These are phyloP conservation scores for Halichoeres trimaculatus DNA, from an alignment of 2,113 vertebrate species.

Conservation along the genomic window DNA sequence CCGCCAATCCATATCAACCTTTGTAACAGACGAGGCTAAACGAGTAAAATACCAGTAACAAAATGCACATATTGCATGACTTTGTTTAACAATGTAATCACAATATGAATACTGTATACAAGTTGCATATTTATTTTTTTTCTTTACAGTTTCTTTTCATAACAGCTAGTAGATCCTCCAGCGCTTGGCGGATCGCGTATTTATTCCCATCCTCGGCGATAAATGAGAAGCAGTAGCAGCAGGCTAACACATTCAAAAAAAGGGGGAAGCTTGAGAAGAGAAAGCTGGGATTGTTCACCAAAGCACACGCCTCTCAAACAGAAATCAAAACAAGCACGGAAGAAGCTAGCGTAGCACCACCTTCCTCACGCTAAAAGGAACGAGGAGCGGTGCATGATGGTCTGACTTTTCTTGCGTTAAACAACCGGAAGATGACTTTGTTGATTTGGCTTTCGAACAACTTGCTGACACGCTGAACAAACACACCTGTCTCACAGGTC, in stretches of 20 bases:
- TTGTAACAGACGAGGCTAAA: constrained; percentile 35
- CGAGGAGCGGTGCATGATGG: constrained; percentile 1
- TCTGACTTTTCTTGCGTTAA: constrained; percentile 14
- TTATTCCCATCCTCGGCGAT: constrained; percentile 40
- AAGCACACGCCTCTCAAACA: constrained; percentile 3
- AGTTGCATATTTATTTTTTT: constrained; percentile 49
- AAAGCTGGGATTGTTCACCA: constrained; percentile 30
- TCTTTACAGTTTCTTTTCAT: background rate
- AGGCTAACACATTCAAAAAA: constrained; percentile 55
- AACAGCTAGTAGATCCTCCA: constrained; percentile 16
- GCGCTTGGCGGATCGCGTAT: constrained; percentile 9
- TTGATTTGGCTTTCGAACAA: constrained; percentile 15
- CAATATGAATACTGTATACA: constrained; percentile 17
- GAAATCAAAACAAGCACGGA: constrained; percentile 16
- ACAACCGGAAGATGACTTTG: constrained; percentile 10
- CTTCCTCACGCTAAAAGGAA: background rate
- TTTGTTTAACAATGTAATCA: constrained; percentile 29
- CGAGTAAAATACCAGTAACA: constrained; percentile 25
- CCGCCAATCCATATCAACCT: constrained; percentile 21
- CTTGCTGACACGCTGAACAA: constrained; percentile 19
- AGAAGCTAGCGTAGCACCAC: background rate
- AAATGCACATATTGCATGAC: constrained; percentile 19
- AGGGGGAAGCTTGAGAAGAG: constrained; percentile 41
- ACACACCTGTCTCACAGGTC: constrained; percentile 69
- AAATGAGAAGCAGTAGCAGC: constrained; percentile 34